Evolutionary conservation across 1,140 invertebrate genomes (phyloP).

Genomic region (Drosophila setifemur): DNA sequence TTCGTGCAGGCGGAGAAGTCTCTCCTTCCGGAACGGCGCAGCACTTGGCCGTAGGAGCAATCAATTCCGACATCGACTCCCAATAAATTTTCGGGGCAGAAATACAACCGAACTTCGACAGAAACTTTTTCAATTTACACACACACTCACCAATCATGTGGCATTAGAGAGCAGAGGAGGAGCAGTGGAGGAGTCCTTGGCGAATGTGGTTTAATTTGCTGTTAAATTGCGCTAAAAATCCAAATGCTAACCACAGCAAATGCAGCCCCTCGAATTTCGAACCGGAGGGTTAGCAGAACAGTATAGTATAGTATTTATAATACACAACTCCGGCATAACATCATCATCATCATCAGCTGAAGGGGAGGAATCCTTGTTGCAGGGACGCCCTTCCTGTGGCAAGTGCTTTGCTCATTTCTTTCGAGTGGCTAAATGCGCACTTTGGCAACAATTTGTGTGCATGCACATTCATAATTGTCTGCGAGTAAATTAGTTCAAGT

Average conservation of each 20-base stretch:
- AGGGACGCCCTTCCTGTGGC: not conserved
- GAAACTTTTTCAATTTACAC: conserved; percentile 77
- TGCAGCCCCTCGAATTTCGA: conserved; percentile 8
- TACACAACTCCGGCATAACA: conserved; percentile 29
- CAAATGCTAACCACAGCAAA: conserved; percentile 50
- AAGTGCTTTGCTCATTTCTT: conserved; percentile 31
- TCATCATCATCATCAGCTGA: conserved; percentile 25
- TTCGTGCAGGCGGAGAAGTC: conserved; percentile 16
- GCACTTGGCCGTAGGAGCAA: conserved; percentile 33
- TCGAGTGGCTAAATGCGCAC: conserved; percentile 36
- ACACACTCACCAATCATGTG: conserved; percentile 50
- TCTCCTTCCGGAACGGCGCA: not conserved
- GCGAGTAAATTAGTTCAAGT: conserved; percentile 54
- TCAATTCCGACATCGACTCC: conserved; percentile 59
- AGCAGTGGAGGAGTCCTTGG: conserved; percentile 2
- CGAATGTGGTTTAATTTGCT: conserved; percentile 71
- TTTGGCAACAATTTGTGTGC: conserved; percentile 41
- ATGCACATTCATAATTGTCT: conserved; percentile 56
- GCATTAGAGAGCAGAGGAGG: conserved; percentile 24
- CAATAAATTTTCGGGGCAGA: conserved; percentile 61
- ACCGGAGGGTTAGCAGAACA: not conserved
- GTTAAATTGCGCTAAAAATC: conserved; percentile 74
- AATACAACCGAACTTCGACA: conserved; percentile 64
- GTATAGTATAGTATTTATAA: not conserved
- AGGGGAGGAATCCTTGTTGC: not conserved